Evolutionary conservation across 30 jellyfish, hydroid and myxozoan genomes (phyloP), one percentile per base, ranked within the genome.

Genomic region (Aurelia sp.): DNA sequence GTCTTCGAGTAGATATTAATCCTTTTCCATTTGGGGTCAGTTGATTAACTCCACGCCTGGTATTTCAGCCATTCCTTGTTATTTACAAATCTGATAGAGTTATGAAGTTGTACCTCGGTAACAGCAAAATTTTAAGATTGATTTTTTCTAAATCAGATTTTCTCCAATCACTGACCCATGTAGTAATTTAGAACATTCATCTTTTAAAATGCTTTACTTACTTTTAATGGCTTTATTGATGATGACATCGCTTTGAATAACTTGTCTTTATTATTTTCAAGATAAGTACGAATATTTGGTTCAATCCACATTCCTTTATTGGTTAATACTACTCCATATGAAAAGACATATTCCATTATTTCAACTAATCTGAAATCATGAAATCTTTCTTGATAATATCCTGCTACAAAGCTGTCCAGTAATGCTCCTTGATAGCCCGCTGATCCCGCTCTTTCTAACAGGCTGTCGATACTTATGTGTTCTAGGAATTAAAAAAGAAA

Each of bases 331-430:
- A 61, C 21, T n/a, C 96, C 96, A 87, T 87, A 75, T 22, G 96
- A 19, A 55, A 87, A 87, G 21, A 78, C 87, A 22, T 87, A 71
- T 40, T 87, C 96, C 18, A 87, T 78, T 11, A 87, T 81, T 27
- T 87, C 96, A 59, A 74, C 89, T 61, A 87, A 50, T 47, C 96
- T 44, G 22, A 64, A 70, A 0, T 37, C 47, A 4, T 65, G 37
- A 62, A 87, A 64, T 33, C 58, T 76, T 27, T 76, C 86, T 87
- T 87, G 96, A 65, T 76, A 78, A 78, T 67, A 63, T 2, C 96
- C 96, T n/a, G 89, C 96, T 9, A 87, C 86, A 61, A 63, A 87
- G 70, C 89, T 74, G 44, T 87, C 96, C 62, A 87, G 66, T 44
- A 87, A 59, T 17, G 89, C 85, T 11, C 90, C 96, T 16, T 77